phyloP scores from a whole-genome alignment of 2,113 vertebrate species.

The Leptocoma aspasia region DNA sequence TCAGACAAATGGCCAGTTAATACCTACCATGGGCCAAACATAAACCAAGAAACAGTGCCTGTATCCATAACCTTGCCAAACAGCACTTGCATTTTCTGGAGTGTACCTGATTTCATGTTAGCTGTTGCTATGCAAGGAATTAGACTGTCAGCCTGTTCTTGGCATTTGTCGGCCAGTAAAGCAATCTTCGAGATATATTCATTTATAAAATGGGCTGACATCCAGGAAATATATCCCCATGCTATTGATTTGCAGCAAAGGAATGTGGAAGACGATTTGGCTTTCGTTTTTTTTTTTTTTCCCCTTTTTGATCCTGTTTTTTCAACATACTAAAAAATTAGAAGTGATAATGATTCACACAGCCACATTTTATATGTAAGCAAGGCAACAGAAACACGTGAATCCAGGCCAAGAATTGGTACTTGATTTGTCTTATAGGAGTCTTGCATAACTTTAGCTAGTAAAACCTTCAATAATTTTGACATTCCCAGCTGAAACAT shows the following conservation, averaged over 20 bases:
- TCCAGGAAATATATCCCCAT: neutral
- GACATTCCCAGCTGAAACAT: neutral
- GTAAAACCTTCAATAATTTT: neutral
- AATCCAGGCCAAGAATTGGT: neutral
- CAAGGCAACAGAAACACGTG: neutral
- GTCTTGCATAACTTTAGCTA: neutral
- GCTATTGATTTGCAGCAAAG: neutral
- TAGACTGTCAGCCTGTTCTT: neutral
- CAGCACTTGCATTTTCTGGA: neutral
- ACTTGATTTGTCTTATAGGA: neutral
- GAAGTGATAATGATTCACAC: slow-evolving; percentile 3
- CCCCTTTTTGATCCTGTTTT: neutral
- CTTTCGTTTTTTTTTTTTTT: neutral
- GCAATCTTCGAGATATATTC: neutral
- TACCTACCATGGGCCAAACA: neutral
- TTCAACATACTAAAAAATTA: neutral
- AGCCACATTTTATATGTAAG: neutral
- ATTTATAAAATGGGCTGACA: slow-evolving; percentile 13
- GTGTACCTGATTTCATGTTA: neutral
- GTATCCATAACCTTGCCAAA: neutral
- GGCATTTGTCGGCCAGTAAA: slow-evolving; percentile 28
- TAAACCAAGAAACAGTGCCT: neutral
- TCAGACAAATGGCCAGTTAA: neutral
- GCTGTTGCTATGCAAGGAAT: slow-evolving; percentile 37
- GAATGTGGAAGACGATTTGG: neutral